Evolutionary conservation across 92 coral and sea anemone species (phyloP).

Genomic region (Zoanthus sociatus): DNA sequence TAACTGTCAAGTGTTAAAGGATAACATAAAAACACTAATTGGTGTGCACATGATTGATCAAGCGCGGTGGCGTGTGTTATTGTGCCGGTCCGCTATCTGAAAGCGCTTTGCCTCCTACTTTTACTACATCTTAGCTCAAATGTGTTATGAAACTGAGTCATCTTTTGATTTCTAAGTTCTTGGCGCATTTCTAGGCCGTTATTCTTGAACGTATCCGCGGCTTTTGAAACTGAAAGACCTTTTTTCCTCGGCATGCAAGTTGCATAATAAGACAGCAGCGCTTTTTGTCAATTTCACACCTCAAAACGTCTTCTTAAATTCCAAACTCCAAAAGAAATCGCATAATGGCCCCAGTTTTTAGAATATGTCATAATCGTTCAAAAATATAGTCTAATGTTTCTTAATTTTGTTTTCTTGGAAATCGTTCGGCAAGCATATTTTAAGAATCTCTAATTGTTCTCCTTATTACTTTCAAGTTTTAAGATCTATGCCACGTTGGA

Average conservation of each 20-base stretch:
- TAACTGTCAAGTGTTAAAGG: slow-evolving; percentile 46
- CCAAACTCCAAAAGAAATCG: slow-evolving; percentile 39
- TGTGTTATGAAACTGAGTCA: neutral
- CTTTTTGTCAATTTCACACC: slow-evolving; percentile 53
- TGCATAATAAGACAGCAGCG: slow-evolving; percentile 33
- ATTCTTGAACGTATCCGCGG: too few relatives aligned
- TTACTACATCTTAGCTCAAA: neutral
- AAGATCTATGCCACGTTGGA: slow-evolving; percentile 8
- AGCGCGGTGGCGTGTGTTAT: slow-evolving; percentile 8
- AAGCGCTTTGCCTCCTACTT: neutral
- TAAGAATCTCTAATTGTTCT: neutral
- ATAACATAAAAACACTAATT: slow-evolving; percentile 36
- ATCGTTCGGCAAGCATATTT: neutral
- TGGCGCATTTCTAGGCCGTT: too few relatives aligned
- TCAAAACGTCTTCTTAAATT: slow-evolving; percentile 40
- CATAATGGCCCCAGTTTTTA: slow-evolving; percentile 18
- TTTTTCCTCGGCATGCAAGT: slow-evolving; percentile 9
- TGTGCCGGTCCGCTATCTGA: neutral
- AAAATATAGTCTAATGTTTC: neutral
- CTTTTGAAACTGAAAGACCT: neutral
- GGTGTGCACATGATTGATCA: slow-evolving; percentile 12
- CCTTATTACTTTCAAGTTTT: slow-evolving; percentile 10
- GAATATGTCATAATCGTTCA: neutral
- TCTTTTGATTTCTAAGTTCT: neutral
- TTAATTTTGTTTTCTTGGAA: neutral